phyloP scores from a whole-genome alignment of 2,113 vertebrate genomes.

The Anhinga anhinga region DNA sequence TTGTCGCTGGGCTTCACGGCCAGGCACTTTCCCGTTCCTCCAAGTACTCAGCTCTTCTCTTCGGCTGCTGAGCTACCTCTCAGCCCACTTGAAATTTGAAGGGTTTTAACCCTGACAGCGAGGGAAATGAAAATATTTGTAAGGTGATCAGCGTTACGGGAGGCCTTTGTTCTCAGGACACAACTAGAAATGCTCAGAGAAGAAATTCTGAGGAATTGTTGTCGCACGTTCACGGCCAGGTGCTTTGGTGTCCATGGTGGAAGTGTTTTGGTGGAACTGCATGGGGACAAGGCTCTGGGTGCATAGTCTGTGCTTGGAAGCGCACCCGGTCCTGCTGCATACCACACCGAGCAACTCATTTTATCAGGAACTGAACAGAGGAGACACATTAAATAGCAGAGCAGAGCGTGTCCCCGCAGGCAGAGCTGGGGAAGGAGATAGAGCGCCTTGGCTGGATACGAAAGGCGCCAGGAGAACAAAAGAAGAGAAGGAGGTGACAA shows the following conservation, averaged over 20 bases:
- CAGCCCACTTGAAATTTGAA: background rate
- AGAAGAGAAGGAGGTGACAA: background rate
- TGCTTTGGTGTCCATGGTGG: background rate
- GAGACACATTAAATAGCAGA: background rate
- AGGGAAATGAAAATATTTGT: background rate
- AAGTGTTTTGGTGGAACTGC: background rate
- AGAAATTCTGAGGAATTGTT: background rate
- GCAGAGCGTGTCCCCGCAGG: background rate
- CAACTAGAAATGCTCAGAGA: background rate
- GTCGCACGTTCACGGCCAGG: background rate
- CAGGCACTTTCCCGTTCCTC: background rate
- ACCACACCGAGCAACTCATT: background rate
- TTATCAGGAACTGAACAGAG: background rate
- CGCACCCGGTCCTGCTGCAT: background rate
- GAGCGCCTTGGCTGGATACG: background rate
- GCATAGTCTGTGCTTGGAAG: background rate
- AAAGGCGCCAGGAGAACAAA: background rate
- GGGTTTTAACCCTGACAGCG: background rate
- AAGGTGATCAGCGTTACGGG: too few species aligned
- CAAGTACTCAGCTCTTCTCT: background rate
- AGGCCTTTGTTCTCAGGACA: background rate
- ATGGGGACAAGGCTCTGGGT: background rate
- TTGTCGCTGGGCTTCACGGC: background rate
- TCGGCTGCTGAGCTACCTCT: background rate
- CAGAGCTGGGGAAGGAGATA: background rate